Evolutionary conservation across 2,797 vertebrate genomes (phyloP).

Genomic region (Simalia tracyae): DNA sequence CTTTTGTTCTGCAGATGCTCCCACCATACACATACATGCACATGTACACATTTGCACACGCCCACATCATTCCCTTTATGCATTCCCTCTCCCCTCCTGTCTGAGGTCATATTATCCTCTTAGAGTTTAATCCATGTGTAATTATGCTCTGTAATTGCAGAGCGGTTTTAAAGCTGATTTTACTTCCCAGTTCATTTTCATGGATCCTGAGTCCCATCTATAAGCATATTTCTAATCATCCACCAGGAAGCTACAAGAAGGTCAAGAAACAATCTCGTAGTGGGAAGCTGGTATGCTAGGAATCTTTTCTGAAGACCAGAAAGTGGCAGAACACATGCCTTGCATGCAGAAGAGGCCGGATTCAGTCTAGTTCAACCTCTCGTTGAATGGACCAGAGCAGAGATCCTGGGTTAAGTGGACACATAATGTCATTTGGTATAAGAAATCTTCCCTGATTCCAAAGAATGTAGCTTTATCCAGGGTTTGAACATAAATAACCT

Average conservation of each 20-base stretch:
- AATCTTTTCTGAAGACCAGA: not conserved
- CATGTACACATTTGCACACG: not conserved
- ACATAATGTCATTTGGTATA: not conserved
- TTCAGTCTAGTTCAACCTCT: not conserved
- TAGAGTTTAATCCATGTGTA: not conserved
- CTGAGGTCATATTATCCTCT: constrained; percentile 3
- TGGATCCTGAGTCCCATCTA: fast-evolving
- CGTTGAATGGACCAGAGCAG: not conserved
- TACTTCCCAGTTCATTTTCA: constrained; percentile 8
- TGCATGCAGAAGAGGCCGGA: not conserved
- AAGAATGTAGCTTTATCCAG: not conserved
- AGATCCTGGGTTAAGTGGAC: not conserved
- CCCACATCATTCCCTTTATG: not conserved
- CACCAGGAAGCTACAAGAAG: not conserved
- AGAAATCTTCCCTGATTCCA: not conserved
- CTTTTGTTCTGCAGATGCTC: not conserved
- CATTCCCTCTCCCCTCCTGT: no score
- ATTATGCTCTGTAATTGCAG: not conserved
- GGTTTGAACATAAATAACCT: not conserved
- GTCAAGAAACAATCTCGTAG: not conserved
- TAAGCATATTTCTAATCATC: constrained; percentile 25
- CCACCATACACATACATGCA: no score
- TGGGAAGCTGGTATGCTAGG: not conserved
- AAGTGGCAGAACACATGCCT: not conserved
- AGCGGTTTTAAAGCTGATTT: not conserved